phyloP scores from a whole-genome alignment of 2,113 vertebrate species.

The Guaruba guarouba region DNA sequence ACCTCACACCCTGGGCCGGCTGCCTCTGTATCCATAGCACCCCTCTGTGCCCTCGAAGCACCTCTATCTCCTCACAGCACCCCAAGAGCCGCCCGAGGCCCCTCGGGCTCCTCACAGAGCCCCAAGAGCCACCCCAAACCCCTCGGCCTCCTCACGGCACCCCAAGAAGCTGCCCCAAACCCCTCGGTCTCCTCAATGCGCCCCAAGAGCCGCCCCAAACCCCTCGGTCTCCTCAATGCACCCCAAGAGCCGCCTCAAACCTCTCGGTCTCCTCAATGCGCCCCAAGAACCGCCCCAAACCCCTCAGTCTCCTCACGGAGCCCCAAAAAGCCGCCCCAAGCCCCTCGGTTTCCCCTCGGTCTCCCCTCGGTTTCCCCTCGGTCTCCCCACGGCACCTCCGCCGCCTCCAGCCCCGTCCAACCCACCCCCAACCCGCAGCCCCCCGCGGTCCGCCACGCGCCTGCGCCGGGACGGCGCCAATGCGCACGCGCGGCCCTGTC shows the following conservation, averaged over 20 bases:
- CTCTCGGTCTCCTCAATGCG: too few relatives aligned
- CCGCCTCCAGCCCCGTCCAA: neutral
- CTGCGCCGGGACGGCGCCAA: neutral
- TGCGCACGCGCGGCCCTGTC: neutral
- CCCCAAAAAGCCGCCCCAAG: too few relatives aligned
- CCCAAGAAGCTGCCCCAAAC: rapidly evolving
- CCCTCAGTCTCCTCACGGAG: too few relatives aligned
- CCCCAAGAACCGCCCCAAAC: too few relatives aligned
- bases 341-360: too few relatives aligned
- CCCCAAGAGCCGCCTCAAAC: too few relatives aligned
- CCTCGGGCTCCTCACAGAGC: too few relatives aligned
- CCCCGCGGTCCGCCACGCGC: neutral
- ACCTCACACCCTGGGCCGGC: neutral
- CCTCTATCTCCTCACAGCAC: rapidly evolving
- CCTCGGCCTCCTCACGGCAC: rapidly evolving
- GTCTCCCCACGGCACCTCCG: rapidly evolving
- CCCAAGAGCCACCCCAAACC: too few relatives aligned
- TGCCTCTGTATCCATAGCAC: neutral
- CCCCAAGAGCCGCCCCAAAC: rapidly evolving
- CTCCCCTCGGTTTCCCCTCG: too few relatives aligned
- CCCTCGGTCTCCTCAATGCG: rapidly evolving
- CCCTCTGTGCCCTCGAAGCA: too few relatives aligned
- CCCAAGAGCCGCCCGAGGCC: rapidly evolving
- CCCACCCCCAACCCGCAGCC: rapidly evolving
- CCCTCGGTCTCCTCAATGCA: rapidly evolving